Conservation (phyloP, 2,113 vertebrate species). For the Mesocricetus auratus region DNA sequence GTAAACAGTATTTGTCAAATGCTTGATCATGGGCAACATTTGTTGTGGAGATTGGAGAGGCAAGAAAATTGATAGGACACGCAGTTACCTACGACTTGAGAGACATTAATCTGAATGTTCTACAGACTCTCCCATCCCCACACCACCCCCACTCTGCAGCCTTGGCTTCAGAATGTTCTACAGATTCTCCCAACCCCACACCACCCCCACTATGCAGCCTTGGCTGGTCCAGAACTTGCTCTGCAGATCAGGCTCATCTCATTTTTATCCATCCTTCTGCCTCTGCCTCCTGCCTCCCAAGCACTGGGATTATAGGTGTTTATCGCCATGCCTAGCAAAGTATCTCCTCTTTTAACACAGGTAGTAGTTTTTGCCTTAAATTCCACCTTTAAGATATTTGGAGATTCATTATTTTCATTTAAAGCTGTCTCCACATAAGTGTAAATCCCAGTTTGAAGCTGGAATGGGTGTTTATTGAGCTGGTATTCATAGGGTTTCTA, state of each 20-base stretch:
- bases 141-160: background rate
- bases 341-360: background rate
- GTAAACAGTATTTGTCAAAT: background rate
- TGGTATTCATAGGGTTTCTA: too few relatives aligned
- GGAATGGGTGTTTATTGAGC: background rate
- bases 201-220: background rate
- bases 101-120: background rate
- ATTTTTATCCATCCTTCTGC: background rate
- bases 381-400: background rate
- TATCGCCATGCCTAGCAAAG: background rate
- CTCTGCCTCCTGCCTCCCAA: background rate
- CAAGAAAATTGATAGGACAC: background rate
- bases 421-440: background rate
- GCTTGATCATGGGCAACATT: background rate
- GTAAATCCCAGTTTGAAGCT: background rate
- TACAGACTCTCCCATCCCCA: background rate
- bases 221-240: background rate
- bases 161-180: too few relatives aligned
- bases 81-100: background rate
- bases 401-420: background rate
- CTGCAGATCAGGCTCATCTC: background rate
- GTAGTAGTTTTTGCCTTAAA: background rate
- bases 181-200: too few relatives aligned
- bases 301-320: background rate
- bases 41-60: background rate